These are phyloP conservation scores for Semnornis frantzii DNA, from an alignment of 2,113 vertebrate genomes.

Conservation along the genomic window DNA sequence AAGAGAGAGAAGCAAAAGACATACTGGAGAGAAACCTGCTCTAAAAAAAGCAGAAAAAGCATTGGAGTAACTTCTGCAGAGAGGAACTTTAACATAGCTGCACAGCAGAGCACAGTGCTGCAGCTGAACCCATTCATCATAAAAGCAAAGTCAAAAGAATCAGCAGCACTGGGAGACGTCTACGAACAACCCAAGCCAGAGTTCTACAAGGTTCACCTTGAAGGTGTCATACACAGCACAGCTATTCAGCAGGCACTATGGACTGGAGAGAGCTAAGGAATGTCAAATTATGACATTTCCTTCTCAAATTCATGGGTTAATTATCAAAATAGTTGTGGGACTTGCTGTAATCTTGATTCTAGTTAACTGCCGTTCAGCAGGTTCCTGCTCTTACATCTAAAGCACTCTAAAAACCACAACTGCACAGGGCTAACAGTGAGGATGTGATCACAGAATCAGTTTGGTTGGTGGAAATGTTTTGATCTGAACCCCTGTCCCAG, in stretches of 20 bases:
- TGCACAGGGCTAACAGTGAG: not conserved
- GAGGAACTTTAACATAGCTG: not conserved
- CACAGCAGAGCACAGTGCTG: not conserved
- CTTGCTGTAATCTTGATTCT: not conserved
- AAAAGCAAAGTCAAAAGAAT: not conserved
- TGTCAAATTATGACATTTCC: fast-evolving
- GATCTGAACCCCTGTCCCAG: not conserved
- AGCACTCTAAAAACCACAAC: not conserved
- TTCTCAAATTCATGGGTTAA: not conserved
- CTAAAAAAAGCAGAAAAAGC: not conserved
- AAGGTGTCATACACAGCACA: fast-evolving
- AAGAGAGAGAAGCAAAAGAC: not conserved
- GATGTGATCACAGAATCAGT: not conserved
- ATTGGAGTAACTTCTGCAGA: not conserved
- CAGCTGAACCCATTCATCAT: not conserved
- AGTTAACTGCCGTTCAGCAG: not conserved
- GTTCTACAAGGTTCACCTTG: not conserved
- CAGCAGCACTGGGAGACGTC: not conserved
- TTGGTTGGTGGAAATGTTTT: too few relatives aligned
- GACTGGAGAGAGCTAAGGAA: not conserved
- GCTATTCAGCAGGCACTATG: not conserved
- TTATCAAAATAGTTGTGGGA: not conserved
- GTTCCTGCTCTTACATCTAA: not conserved
- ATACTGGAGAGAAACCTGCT: not conserved
- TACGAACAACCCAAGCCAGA: not conserved